Evolutionary conservation across 1,140 invertebrate species (phyloP), one percentile per base, ranked within the genome.

Genomic region (Pararge aegeria): DNA sequence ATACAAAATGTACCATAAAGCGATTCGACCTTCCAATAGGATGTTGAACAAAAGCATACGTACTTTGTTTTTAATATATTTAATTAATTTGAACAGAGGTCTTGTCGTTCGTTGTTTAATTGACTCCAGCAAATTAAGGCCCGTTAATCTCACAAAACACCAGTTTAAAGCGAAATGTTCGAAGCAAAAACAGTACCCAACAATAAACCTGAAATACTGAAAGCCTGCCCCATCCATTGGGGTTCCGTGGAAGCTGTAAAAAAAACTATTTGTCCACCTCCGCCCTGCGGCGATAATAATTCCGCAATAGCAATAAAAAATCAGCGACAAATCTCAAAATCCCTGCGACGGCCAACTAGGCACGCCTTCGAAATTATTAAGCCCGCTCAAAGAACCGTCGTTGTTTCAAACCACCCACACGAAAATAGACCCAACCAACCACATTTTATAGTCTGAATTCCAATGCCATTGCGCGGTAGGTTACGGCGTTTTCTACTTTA

Each of bases 321-420:
- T 80, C 75, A 64, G 54, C 70, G 67, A 80, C 83, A 87, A 87
- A 89, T 83, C 83, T 75, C 74, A 64, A 85, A 86, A 89, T 87
- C 83, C 83, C 71, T 64, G 56, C 61, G 66, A 81, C 78, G 68
- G 68, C 75, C 84, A 89, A 87, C 86, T 82, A 86, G 76, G 81
- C 84, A 89, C 83, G 86, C 84, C 83, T 83, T 80, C 71, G 71
- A 89, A 86, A 86, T 89, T 84, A 84, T 84, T 87, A 87, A 86
- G 78, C 78, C 70, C 80, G 80, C 80, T 74, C 66, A 73, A 67
- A 70, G 53, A 70, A 66, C 54, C 55, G 61, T 68, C 56, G 62
- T 69, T 68, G 57, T 67, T 21, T 64, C 21, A 53, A 21, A 7
- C n/a, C 18, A 0, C 9, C 13, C 51, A 59, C 16, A 49, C 0